phyloP scores from a whole-genome alignment of 2,888 invertebrate species.

The Polymixis lichenea region DNA sequence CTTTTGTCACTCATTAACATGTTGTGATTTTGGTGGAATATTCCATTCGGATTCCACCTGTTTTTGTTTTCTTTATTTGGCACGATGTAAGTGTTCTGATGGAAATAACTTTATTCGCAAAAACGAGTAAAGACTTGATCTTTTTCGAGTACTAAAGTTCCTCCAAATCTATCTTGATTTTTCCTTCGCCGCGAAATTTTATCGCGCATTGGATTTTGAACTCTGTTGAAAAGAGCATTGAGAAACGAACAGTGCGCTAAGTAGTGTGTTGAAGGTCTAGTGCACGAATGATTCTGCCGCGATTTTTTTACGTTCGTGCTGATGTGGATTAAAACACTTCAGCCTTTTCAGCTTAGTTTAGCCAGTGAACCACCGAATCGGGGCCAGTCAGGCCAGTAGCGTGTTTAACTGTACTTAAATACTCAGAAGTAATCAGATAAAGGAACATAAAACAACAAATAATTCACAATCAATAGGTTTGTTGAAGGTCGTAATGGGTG shows the following conservation, averaged over 20 bases:
- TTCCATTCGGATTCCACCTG: neutral
- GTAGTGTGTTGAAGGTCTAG: no score
- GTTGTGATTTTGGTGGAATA: neutral
- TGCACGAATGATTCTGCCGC: no score
- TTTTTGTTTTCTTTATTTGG: neutral
- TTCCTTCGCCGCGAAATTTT: neutral
- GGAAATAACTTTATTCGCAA: neutral
- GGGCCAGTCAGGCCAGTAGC: conserved; percentile 14
- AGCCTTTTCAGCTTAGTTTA: neutral
- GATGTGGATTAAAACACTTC: neutral
- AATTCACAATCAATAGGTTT: conserved; percentile 39
- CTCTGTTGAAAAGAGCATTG: no score
- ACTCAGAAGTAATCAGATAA: conserved; percentile 30
- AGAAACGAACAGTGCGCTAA: no score
- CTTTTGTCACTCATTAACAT: neutral
- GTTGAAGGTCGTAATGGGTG: conserved; percentile 31
- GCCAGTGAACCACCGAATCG: neutral
- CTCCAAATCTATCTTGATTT: neutral
- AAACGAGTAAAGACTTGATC: neutral
- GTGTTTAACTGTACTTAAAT: conserved; percentile 35
- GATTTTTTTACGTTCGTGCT: no score
- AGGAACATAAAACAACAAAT: conserved; percentile 41
- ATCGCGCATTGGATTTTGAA: no score
- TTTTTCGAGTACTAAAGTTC: neutral
- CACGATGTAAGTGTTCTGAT: neutral